Evolutionary conservation across 2,888 invertebrate genomes (phyloP), one percentile per base, ranked within the genome.

Genomic region (Xanthorhoe designata): DNA sequence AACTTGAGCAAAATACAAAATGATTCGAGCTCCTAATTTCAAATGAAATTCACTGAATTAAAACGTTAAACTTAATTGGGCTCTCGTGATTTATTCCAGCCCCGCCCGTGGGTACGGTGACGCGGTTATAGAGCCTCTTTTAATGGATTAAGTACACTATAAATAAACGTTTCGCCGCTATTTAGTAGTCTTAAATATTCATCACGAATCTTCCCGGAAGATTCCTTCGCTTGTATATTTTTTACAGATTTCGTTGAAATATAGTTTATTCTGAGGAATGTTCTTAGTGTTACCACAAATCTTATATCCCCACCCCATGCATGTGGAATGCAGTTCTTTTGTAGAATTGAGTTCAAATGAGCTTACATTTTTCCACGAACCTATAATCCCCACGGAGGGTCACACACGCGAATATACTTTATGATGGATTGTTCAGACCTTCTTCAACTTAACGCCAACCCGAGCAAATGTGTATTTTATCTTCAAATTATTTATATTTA

Each of bases 321-420:
- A 51, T 29, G 24, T 24, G 51, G 19, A 51, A 51, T 51, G 51
- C 24, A 24, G 18, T 24, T 10, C 18, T 17, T 9, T 49, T 17
- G 4, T 13, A 51, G 24, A 51, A 19, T 38, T 55, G 6, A 55
- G 35, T 47, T 18, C 13, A 55, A 64, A 61, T n/a, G 32, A 59
- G 51, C 55, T 60, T 17, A 50, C 63, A 69, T 68, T 69, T 68
- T 69, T 70, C 64, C 73, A 72, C 69, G 69, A 69, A 66, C 61
- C 42, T 45, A 66, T 65, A 60, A 67, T 63, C 56, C 71, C 66
- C 35, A 51, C 60, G 61, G 72, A 70, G 64, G 68, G 64, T 64
- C 64, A 66, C 68, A 66, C 72, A 66, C 72, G 61, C 74, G 69
- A 72, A 67, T 71, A 72, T 71, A 71, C 68, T 71, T 72, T 67